A percentile compares a stretch with the other conserved stretches of the same genome.
These are phyloP conservation scores for Drosophila putrida DNA, from an alignment of 2,888 invertebrate species.

Conservation along the genomic window DNA sequence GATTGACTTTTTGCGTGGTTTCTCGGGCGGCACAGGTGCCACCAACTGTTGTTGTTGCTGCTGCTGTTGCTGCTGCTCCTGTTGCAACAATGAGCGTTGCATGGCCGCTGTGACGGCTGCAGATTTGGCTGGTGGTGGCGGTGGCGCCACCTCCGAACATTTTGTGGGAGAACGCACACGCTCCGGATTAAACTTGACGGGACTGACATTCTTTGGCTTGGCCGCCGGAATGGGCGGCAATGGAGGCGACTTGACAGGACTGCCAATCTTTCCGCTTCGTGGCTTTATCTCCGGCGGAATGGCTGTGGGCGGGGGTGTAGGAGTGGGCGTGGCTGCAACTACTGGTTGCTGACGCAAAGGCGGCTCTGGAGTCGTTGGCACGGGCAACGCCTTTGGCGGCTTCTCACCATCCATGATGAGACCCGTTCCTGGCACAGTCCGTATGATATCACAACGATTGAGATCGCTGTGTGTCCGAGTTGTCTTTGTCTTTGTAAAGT, in stretches of 20 bases:
- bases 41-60: constrained; percentile 41
- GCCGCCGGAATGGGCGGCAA: constrained; percentile 84
- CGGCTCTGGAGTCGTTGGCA: constrained; percentile 61
- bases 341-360: constrained; percentile 72
- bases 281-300: constrained; percentile 85
- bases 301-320: constrained; percentile 40
- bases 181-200: constrained; percentile 83
- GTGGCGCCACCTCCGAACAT: constrained; percentile 79
- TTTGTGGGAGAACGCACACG: constrained; percentile 84
- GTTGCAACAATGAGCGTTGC: constrained; percentile 80
- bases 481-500: constrained; percentile 92
- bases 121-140: constrained; percentile 82
- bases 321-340: constrained; percentile 11
- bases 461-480: constrained; percentile 88
- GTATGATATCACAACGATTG: constrained; percentile 86
- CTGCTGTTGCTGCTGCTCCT: constrained; percentile 55
- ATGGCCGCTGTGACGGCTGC: constrained; percentile 81
- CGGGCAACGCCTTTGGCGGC: constrained; percentile 41
- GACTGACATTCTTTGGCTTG: constrained; percentile 84
- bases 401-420: constrained; percentile 85
- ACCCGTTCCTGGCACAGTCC: constrained; percentile 86
- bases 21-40: constrained; percentile 82
- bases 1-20: constrained; percentile 84
- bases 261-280: constrained; percentile 83
- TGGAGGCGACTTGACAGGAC: constrained; percentile 85